phyloP scores from a whole-genome alignment of 2,113 vertebrate genomes.

The Prunella himalayana region DNA sequence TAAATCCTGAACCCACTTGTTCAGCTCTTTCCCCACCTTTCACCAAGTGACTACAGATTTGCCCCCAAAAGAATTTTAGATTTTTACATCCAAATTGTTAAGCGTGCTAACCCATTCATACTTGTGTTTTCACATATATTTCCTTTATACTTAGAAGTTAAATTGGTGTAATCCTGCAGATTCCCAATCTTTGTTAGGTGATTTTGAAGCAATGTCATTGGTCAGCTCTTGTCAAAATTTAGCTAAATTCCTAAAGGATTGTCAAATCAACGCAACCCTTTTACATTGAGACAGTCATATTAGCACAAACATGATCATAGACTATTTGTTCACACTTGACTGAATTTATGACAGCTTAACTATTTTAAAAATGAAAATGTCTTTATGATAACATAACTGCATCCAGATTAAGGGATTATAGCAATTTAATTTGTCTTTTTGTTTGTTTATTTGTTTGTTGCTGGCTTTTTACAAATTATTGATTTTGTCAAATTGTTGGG shows the following conservation, averaged over 20 bases:
- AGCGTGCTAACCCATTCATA: not conserved
- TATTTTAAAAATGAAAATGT: not conserved
- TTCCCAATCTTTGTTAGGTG: not conserved
- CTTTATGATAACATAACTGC: not conserved
- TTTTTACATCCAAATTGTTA: not conserved
- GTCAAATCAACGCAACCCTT: not conserved
- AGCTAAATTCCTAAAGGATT: not conserved
- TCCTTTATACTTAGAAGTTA: not conserved
- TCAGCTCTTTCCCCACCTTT: not conserved
- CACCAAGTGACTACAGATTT: not conserved
- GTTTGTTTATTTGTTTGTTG: slow-evolving; percentile 8
- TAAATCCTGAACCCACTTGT: not conserved
- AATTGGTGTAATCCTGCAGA: not conserved
- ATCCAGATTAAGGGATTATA: not conserved
- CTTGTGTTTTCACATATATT: not conserved
- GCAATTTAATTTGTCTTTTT: not conserved
- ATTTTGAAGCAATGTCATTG: not conserved
- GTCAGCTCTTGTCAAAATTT: not conserved
- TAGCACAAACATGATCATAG: not conserved
- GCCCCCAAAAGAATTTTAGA: not conserved
- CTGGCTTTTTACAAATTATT: not conserved
- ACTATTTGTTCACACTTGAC: not conserved
- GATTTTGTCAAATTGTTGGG: not conserved
- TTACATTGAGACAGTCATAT: not conserved
- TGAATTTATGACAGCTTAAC: not conserved